Base-by-base conservation (phyloP, 2,888 invertebrate genomes). In the Stenurella melanura region DNA sequence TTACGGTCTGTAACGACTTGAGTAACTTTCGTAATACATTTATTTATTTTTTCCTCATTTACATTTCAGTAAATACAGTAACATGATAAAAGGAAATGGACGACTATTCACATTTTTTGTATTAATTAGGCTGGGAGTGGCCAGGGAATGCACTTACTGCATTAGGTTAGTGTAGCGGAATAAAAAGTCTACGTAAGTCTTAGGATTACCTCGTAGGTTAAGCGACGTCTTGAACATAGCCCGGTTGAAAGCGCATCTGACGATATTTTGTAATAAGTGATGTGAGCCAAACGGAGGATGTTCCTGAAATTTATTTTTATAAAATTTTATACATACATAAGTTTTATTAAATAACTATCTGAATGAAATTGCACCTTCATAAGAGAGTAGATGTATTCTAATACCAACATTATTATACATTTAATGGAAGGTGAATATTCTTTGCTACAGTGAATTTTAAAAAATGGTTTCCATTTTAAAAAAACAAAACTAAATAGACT, bases 141-240 rank as follows among this genome's bases (percentile, higher is more conserved):
- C n/a, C 15, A n/a, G 50, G n/a, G n/a, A 50, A n/a, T 50, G 50
- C 50, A 50, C 50, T 50, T 50, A 42, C 50, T 50, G n/a, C 50
- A 50, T 50, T 50, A 50, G n/a, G n/a, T 50, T 50, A n/a, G 15
- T 50, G 50, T 7, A n/a, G 50, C 50, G 7, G 30, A 34, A 34
- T 50, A n/a, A 50, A 50, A n/a, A 50, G 12, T 42, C 42, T 15
- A 42, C 4, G 0, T 50, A 50, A n/a, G n/a, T 50, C n/a, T 50
- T 50, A 50, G n/a, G 50, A 50, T 50, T 50, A 50, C 50, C 50
- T n/a, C n/a, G 50, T n/a, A 50, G 12, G 50, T 50, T n/a, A 12
- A 50, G n/a, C 4, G 50, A 50, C 50, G n/a, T 50, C n/a, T 15
- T 6, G 50, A 15, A 17, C 50, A 50, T n/a, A 50, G n/a, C n/a